Evolutionary conservation across 2,797 vertebrate species (phyloP), one percentile per base, ranked within the genome.

Genomic region (Lithobates pipiens): DNA sequence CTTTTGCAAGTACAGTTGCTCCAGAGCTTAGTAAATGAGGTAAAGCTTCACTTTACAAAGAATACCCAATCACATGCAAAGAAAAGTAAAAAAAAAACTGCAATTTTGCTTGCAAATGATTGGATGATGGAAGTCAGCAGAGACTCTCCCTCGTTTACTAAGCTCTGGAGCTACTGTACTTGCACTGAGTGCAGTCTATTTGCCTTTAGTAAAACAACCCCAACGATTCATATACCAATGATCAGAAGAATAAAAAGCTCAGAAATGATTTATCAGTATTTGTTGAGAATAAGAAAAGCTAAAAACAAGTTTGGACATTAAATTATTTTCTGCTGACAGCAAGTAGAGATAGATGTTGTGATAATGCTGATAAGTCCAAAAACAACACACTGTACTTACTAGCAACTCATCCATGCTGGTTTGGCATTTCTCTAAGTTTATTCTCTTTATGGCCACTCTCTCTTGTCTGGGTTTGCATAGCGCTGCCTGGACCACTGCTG

Each of bases 351-450:
- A 29, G 18, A 25, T 13, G 46, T 10, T 16, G 10, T 71, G 18
- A 80, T 27, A 54, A 57, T 29, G 16, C 1, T 32, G 29, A 54
- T 27, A 44, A 7, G 9, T 74, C 39, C 27, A 23, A 63, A 67
- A 75, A 57, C 18, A 27, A 68, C 36, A 54, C 65, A 9, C 75
- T 88, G 89, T 92, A 94, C 97, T 97, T 96, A 99, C 98, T 92
- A 99, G 93, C 77, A 99, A 94, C 91, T 99, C 98, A 80, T 99
- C 98, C 98, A 99, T 99, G 95, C 98, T 99, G 91, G 98, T 99
- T 93, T 99, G 98, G 95, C 98, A 99, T 95, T 99, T 99, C 93
- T 99, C 98, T 95, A 99, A 92, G 94, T 99, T 99, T 95, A 99
- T 99, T 91, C 98, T 96, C 93, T 99, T 99, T 94, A 99, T 99